A percentile compares a stretch with the other conserved stretches of the same genome.
These are phyloP conservation scores for Lypha dubia DNA, from an alignment of 2,888 invertebrate species.

Conservation along the genomic window DNA sequence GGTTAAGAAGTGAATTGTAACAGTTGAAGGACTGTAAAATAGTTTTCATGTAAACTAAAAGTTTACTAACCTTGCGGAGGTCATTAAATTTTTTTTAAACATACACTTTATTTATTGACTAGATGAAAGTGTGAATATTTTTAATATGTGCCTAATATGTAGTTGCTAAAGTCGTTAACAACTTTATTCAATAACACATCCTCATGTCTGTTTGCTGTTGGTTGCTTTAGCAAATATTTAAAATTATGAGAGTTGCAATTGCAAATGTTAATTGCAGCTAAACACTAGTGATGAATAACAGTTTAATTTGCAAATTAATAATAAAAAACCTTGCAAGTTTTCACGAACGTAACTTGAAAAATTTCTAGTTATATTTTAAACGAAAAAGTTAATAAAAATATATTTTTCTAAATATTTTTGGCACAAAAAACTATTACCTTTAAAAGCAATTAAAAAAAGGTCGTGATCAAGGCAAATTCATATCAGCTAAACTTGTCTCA, in stretches of 20 bases:
- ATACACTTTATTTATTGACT: constrained; percentile 31
- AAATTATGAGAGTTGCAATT: constrained; percentile 17
- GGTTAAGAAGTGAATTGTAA: constrained; percentile 33
- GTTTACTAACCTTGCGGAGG: constrained; percentile 68
- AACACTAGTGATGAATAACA: background rate
- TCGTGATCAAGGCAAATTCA: too few species aligned
- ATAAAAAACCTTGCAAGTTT: background rate
- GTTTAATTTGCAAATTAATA: background rate
- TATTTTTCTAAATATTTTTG: background rate
- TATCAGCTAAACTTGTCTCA: too few species aligned
- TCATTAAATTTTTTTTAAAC: constrained; percentile 29
- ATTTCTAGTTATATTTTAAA: background rate
- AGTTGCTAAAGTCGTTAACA: constrained; percentile 54
- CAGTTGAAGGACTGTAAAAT: constrained; percentile 65
- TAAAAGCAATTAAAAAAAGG: too few species aligned
- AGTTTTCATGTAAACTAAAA: constrained; percentile 39
- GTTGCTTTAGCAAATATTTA: constrained; percentile 43
- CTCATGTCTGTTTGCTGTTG: constrained; percentile 38
- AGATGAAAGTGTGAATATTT: constrained; percentile 60
- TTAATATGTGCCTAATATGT: constrained; percentile 27
- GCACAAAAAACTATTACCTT: too few species aligned
- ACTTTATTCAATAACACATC: constrained; percentile 63
- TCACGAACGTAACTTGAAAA: background rate
- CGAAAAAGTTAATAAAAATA: background rate
- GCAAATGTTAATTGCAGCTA: background rate